phyloP scores from a whole-genome alignment of 2,888 invertebrate species.

The Eristalis pertinax region DNA sequence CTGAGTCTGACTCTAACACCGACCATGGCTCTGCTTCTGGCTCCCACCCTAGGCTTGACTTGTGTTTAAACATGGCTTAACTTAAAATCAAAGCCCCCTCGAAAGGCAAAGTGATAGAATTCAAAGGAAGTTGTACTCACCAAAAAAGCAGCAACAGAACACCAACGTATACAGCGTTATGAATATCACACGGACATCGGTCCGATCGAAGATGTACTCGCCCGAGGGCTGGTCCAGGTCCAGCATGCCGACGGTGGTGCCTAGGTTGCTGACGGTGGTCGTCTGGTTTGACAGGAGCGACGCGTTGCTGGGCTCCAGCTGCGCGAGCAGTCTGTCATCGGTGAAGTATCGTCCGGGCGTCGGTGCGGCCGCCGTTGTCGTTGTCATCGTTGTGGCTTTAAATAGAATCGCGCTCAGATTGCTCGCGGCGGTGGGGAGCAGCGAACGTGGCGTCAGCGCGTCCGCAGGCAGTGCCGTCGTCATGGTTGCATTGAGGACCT shows the following conservation, averaged over 20 bases:
- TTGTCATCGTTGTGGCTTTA: conserved; percentile 32
- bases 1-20: no score
- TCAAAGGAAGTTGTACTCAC: conserved; percentile 83
- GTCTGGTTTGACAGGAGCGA: conserved; percentile 55
- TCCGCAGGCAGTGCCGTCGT: conserved; percentile 2
- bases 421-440: conserved; percentile 6
- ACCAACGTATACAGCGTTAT: conserved; percentile 89
- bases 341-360: conserved; percentile 24
- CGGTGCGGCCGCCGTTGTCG: conserved; percentile 13
- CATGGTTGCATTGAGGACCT: conserved; percentile 29
- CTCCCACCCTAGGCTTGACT: no score
- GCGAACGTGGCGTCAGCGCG: not conserved
- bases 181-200: conserved; percentile 88
- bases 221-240: conserved; percentile 76
- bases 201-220: conserved; percentile 89
- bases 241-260: conserved; percentile 16
- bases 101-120: no score
- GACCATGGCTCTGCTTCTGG: no score
- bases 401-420: conserved; percentile 46
- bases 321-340: conserved; percentile 48
- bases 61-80: no score
- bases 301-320: conserved; percentile 42
- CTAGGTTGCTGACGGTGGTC: conserved; percentile 1
- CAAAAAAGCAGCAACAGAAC: conserved; percentile 91
- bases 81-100: no score